These are phyloP conservation scores for Gobiocypris rarus DNA, from an alignment of 2,113 vertebrate species.

Conservation along the genomic window DNA sequence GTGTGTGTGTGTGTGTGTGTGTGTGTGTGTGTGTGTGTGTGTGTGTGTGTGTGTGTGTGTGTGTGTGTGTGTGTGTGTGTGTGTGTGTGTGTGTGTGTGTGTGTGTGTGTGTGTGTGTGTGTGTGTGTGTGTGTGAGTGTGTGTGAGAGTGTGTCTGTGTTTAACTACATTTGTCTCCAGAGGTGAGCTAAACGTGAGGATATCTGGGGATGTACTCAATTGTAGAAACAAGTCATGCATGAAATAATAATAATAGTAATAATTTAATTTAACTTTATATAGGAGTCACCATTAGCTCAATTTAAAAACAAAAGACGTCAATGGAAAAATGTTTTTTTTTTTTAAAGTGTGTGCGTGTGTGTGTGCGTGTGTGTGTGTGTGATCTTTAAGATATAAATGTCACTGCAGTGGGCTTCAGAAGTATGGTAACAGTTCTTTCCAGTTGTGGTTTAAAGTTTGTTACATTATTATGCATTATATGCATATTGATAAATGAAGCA, in stretches of 20 bases:
- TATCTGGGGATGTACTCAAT: too few relatives aligned
- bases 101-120: not conserved
- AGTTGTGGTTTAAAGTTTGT: not conserved
- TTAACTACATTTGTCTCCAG: not conserved
- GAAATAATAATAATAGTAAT: too few relatives aligned
- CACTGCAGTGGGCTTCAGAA: not conserved
- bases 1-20: too few relatives aligned
- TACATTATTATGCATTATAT: not conserved
- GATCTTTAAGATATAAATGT: not conserved
- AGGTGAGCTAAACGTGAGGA: not conserved
- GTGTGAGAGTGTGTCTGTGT: too few relatives aligned
- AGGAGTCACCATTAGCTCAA: not conserved
- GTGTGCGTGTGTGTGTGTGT: too few relatives aligned
- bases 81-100: not conserved
- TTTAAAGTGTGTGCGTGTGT: too few relatives aligned
- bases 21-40: too few relatives aligned
- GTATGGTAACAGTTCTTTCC: not conserved
- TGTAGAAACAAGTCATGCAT: too few relatives aligned
- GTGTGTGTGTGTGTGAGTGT: too few relatives aligned
- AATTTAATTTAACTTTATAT: too few relatives aligned
- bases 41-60: not conserved
- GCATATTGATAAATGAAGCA: not conserved
- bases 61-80: too few relatives aligned
- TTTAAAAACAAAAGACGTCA: not conserved
- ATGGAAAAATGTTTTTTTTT: too few relatives aligned